Evolutionary conservation across 1,140 invertebrate genomes (phyloP), one percentile per base, ranked within the genome.

Genomic region (Idris sp.): DNA sequence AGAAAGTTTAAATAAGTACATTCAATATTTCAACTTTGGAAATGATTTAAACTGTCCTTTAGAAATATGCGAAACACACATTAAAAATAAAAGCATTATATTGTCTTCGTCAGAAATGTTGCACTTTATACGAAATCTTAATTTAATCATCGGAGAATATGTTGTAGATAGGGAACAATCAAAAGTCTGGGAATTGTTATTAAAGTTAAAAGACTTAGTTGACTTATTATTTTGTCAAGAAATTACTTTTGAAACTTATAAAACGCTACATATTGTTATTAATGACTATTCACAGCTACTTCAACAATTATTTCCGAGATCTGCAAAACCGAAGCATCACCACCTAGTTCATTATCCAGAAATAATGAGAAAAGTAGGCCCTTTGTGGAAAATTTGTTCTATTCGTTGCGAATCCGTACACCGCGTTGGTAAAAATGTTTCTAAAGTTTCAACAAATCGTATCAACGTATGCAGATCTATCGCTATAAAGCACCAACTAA

Each of bases 21-120:
- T 49, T 11, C n/a, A 13, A 11, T 28, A 4, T 25, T 36, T 38
- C 9, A 35, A 51, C 11, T 51, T 14, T 15, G 48, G 48, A 2
- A 8, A 1, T 8, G 10, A 4, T 15, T 9, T 18, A 2, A 51
- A 51, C 11, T n/a, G 2, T 4, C 48, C 48, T 8, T 6, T 33
- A 5, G 48, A 51, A 25, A 25, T 51, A 25, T 38, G 14, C 1
- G 31, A 33, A 15, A 38, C 8, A 26, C 16, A 26, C 15, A n/a
- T 58, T 2, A 71, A 72, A 48, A 62, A 72, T 4, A 35, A 26
- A 33, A 48, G 9, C 15, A 56, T 72, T 26, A 31, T 72, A 1
- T 14, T 72, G 2, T 35, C 48, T 0, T 38, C 56, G 2, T 25
- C 33, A 11, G 68, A 72, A 51, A 72, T 72, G 68, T 41, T 19